phyloP scores from a whole-genome alignment of 1,140 invertebrate genomes.

The Brachionus paranguensis region DNA sequence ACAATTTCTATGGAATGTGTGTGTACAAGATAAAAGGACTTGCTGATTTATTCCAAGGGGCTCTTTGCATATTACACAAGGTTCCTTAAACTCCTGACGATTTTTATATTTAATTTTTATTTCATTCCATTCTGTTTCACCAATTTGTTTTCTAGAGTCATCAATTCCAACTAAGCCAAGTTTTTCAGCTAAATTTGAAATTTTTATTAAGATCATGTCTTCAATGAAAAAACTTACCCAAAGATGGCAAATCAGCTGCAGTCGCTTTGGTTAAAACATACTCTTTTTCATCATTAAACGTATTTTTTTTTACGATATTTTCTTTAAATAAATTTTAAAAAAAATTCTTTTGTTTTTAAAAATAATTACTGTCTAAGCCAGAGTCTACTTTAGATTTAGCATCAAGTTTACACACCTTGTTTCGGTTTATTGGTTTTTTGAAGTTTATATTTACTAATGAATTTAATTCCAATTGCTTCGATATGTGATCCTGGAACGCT shows the following conservation, averaged over 20 bases:
- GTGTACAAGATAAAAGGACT: conserved; percentile 54
- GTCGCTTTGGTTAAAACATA: neutral
- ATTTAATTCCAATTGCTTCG: conserved; percentile 6
- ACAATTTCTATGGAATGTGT: conserved; percentile 54
- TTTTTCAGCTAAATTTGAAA: conserved; percentile 3
- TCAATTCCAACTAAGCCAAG: conserved; percentile 12
- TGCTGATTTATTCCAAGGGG: conserved; percentile 52
- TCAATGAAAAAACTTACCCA: neutral
- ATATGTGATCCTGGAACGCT: conserved; percentile 33
- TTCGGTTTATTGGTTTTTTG: neutral
- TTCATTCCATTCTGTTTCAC: conserved; percentile 49
- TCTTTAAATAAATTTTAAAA: neutral
- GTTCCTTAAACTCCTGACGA: conserved; percentile 50
- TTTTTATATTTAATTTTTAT: conserved; percentile 50
- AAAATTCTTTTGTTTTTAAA: neutral
- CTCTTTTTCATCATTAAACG: neutral
- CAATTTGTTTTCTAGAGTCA: conserved; percentile 42
- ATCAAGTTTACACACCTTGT: neutral
- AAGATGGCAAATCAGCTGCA: neutral
- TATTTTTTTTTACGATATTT: neutral
- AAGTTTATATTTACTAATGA: neutral
- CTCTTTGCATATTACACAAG: conserved; percentile 56
- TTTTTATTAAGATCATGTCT: neutral
- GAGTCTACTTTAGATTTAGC: conserved; percentile 10
- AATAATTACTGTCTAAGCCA: neutral